Evolutionary conservation across 37 sponge, comb jelly and placozoan species (phyloP), one percentile per base, ranked within the genome.

Genomic region (Geodia barretti): DNA sequence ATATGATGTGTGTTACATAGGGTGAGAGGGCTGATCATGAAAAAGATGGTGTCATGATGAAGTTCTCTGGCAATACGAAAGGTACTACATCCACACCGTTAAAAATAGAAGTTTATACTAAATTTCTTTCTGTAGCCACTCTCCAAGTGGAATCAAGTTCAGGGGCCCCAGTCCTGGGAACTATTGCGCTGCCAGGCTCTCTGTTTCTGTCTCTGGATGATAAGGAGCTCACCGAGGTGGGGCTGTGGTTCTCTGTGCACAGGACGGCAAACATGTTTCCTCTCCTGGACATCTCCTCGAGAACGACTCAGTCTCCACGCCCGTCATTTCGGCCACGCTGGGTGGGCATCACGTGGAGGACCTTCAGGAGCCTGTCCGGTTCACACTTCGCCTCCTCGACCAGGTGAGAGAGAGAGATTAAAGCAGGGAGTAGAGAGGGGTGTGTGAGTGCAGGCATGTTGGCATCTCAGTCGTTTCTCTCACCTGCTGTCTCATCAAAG

Each of bases 251-350:
- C 73, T 63, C 62, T 1, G 32, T 34, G 40, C 70, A 81, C 71
- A 59, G 61, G 20, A 35, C 62, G 0, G 41, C 41, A 1, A 21
- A 26, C 33, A 37, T 81, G 31, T 81, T 81, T 25, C 81, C 81
- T 8, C 62, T 71, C 26, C 29, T 7, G 0, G 17, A 1, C 34
- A 63, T 24, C 8, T 36, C 72, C 72, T 40, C 4, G 32, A 28
- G 26, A 4, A 33, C 4, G 34, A 29, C 68, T 7, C 31, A 33
- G 34, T 68, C 3, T 40, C 24, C 8, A 63, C 75, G 0, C 1
- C 75, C 11, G 67, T 83, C 7, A 38, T 83, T 23, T 39, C 75
- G 25, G 74, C 83, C 34, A 35, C 83, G 14, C 39, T 83, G 14
- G 24, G 23, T 35, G 75, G 68, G 19, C 7, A 21, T 33, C 37